Evolutionary conservation across 2,113 vertebrate species (phyloP).

Genomic region (Laticauda laticaudata): DNA sequence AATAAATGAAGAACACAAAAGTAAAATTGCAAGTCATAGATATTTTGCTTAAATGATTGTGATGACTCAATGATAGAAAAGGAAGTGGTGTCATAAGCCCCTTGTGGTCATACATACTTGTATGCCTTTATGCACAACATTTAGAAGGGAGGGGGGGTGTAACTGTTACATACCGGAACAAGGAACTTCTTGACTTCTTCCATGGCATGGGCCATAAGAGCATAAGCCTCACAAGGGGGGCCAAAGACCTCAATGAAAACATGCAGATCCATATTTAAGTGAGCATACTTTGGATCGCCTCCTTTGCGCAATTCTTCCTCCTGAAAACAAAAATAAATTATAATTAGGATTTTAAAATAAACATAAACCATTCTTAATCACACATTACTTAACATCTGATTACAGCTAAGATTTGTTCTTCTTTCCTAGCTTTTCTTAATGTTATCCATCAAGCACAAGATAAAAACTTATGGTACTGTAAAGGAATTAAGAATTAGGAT

Average conservation of each 20-base stretch:
- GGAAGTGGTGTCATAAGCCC: background rate
- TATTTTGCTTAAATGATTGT: background rate
- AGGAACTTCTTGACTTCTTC: slow-evolving; percentile 98
- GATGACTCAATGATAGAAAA: background rate
- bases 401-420: background rate
- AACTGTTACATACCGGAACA: slow-evolving; percentile 79
- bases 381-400: background rate
- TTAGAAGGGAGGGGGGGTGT: background rate
- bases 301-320: slow-evolving; percentile 94
- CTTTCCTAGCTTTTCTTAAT: background rate
- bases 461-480: background rate
- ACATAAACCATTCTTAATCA: background rate
- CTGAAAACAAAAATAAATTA: slow-evolving; percentile 58
- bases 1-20: background rate
- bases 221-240: slow-evolving; percentile 90
- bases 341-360: background rate
- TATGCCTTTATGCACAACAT: background rate
- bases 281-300: slow-evolving; percentile 92
- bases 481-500: background rate
- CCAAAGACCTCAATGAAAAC: slow-evolving; percentile 96
- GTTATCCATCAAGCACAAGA: background rate
- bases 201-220: slow-evolving; percentile 97
- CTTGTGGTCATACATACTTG: background rate
- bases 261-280: slow-evolving; percentile 92
- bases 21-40: background rate